Conservation (phyloP, 2,113 vertebrate species). For the Benitochromis conjunctus region DNA sequence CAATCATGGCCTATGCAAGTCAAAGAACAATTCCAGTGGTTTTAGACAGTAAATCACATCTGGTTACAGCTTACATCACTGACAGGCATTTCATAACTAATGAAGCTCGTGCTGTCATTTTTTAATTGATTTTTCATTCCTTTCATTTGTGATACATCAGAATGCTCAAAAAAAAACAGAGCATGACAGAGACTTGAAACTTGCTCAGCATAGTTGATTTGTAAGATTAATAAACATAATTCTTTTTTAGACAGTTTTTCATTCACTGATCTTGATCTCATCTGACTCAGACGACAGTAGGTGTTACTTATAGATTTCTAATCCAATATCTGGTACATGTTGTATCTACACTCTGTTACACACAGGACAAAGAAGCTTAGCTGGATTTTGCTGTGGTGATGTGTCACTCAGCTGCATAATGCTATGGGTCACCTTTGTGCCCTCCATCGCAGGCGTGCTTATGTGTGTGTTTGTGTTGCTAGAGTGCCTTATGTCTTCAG, state of each 20-base stretch:
- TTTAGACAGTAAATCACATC: background rate
- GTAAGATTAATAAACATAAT: background rate
- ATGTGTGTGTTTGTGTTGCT: background rate
- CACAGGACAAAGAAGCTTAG: slow-evolving; percentile 47
- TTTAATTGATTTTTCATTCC: background rate
- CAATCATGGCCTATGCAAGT: background rate
- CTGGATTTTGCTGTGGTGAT: slow-evolving; percentile 19
- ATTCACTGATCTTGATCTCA: slow-evolving; percentile 13
- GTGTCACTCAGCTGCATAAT: slow-evolving; percentile 9
- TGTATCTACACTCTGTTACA: background rate
- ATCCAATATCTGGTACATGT: slow-evolving; percentile 40
- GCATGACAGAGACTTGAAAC: background rate
- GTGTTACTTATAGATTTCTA: slow-evolving; percentile 17
- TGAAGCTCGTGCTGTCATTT: background rate
- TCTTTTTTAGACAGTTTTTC: background rate
- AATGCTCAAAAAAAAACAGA: background rate
- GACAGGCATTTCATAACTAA: background rate
- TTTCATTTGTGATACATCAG: background rate
- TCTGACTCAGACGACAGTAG: background rate
- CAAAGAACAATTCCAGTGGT: background rate
- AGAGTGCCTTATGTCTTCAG: background rate
- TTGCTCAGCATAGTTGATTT: background rate
- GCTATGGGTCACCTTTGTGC: slow-evolving; percentile 33
- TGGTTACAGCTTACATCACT: background rate
- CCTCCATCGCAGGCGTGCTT: background rate